phyloP scores from a whole-genome alignment of 2,797 vertebrate genomes.

The Merluccius polli region DNA sequence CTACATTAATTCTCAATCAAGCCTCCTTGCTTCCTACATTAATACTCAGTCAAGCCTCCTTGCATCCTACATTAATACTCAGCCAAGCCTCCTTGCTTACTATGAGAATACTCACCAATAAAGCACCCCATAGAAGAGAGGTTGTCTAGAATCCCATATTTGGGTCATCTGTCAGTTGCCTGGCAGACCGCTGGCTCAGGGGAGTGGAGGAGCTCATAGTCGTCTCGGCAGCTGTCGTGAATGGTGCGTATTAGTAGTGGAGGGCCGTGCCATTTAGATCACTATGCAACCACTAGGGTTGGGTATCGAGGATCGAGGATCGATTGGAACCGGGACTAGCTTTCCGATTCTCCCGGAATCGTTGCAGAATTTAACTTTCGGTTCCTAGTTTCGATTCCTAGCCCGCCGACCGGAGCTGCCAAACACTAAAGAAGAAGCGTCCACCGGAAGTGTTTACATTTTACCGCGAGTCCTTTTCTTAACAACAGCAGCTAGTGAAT shows the following conservation, averaged over 20 bases:
- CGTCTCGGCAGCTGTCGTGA: conserved; percentile 31
- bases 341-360: too few species aligned
- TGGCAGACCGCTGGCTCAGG: background rate
- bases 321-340: too few species aligned
- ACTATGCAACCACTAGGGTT: conserved; percentile 27
- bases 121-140: background rate
- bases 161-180: background rate
- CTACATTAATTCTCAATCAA: background rate
- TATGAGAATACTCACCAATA: background rate
- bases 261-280: conserved; percentile 48
- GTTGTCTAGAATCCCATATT: background rate
- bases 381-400: too few species aligned
- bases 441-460: too few species aligned
- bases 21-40: background rate
- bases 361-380: too few species aligned
- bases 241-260: conserved; percentile 17
- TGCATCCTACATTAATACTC: background rate
- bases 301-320: too few species aligned
- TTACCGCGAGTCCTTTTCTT: too few species aligned
- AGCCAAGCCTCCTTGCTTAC: background rate
- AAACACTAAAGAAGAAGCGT: too few species aligned
- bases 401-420: too few species aligned
- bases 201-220: background rate
- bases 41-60: background rate
- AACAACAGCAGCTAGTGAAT: too few species aligned